Base-by-base conservation (phyloP, 2,888 invertebrate genomes). In the Folsomia candida region DNA sequence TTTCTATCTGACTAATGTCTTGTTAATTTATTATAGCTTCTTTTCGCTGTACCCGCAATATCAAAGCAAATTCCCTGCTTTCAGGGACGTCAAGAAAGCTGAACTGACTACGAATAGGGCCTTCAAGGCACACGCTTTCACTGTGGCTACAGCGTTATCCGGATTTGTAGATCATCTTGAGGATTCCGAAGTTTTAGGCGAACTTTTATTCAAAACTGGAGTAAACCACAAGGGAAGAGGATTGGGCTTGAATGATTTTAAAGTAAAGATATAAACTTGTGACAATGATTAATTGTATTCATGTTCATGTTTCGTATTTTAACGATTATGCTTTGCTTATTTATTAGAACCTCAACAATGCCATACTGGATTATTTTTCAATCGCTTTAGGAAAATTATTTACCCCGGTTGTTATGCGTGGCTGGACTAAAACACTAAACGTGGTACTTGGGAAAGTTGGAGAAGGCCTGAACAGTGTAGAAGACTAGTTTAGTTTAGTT, bases 51-150 rank as follows among this genome's bases (percentile, higher is more conserved):
- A 85, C 80, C 87, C 87, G 1, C 81, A 84, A 27, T 83, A 86
- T 71, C 85, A 85, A 72, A 78, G 81, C n/a, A 65, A 81, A 2
- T 87, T 87, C 80, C 77, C 81, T n/a, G 81, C 84, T 0, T 87
- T 87, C 78, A 83, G 83, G 75, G 82, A 85, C 60, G 79, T 84
- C 47, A 83, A 86, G 0, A 24, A 82, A 6, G 82, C 84, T 0
- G 82, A 86, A 67, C 81, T 87, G 64, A 75, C 82, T 11, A 76
- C 73, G 4, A 85, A 85, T 80, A 83, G 84, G 60, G 85, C 82
- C 71, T 85, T 87, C 76, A 84, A 85, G 70, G 86, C 86, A 1
- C 87, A 87, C 80, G 85, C 85, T 67, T 83, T 83, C 51, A 84
- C 82, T 67, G 83, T 87, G 25, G 83, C 86, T 81, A 84, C 85